These are phyloP conservation scores for Dascillus cervinus DNA, from an alignment of 2,888 invertebrate genomes.

Conservation along the genomic window DNA sequence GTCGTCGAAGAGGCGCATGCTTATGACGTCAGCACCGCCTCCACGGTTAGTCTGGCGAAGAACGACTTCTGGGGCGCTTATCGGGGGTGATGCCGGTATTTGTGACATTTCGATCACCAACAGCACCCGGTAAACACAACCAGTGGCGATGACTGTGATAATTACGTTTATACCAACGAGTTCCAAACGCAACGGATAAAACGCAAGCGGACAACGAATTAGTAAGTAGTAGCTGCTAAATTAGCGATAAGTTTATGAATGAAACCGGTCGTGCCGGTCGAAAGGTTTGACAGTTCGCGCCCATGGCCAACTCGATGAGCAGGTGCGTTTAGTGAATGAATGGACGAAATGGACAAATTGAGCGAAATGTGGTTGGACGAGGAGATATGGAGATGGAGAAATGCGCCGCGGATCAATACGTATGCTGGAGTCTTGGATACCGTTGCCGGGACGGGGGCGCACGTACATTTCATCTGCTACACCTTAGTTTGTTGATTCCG, in stretches of 20 bases:
- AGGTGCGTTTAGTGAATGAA: conserved; percentile 32
- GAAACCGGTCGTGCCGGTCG: too few relatives aligned
- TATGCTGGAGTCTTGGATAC: conserved; percentile 26
- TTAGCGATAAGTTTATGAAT: too few relatives aligned
- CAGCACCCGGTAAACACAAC: conserved; percentile 9
- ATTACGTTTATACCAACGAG: conserved; percentile 16
- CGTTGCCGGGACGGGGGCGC: conserved; percentile 20
- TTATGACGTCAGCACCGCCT: conserved; percentile 38
- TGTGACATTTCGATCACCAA: conserved; percentile 17
- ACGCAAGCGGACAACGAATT: conserved; percentile 15
- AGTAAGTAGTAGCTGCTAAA: too few relatives aligned
- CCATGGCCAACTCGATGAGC: conserved; percentile 13
- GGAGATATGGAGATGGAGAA: conserved; percentile 31
- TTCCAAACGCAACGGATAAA: conserved; percentile 9
- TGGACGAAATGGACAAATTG: conserved; percentile 22
- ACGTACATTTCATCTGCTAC: conserved; percentile 12
- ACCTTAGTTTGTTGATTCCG: conserved; percentile 1
- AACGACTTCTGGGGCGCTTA: conserved; percentile 32
- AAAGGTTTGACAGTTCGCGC: conserved; percentile 9
- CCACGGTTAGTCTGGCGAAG: conserved; percentile 36
- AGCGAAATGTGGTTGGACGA: conserved; percentile 28
- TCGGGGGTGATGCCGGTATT: conserved; percentile 27
- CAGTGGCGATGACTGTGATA: conserved; percentile 33
- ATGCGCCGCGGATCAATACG: conserved; percentile 34
- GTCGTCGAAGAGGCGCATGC: conserved; percentile 24